Percentiles rank a stretch among this genome's conserved stretches.
These are phyloP conservation scores for Hirtodrosophila cameraria DNA, from an alignment of 2,888 invertebrate species.

Conservation along the genomic window DNA sequence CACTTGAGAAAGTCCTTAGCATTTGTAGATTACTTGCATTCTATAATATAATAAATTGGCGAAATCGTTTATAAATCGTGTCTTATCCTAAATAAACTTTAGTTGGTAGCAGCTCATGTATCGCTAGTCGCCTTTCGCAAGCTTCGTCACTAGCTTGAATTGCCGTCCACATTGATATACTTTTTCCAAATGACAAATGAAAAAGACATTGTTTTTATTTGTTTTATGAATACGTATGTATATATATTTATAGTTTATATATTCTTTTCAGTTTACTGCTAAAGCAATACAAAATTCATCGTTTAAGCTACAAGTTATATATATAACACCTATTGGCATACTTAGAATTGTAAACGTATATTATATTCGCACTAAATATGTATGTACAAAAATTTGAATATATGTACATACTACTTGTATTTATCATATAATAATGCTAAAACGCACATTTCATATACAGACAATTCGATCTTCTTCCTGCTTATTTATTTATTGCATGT, in stretches of 20 bases:
- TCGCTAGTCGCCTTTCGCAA: no score
- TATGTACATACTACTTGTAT: conserved; percentile 19
- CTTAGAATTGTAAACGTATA: conserved; percentile 25
- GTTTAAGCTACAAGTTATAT: conserved; percentile 50
- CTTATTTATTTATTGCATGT: conserved; percentile 25
- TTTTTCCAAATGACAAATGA: no score
- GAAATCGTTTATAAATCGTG: no score
- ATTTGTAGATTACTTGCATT: no score
- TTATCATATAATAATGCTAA: conserved; percentile 60
- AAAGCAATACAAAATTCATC: conserved; percentile 67
- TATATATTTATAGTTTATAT: conserved; percentile 42
- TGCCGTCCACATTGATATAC: no score
- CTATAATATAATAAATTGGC: no score
- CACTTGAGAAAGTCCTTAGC: no score
- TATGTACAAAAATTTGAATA: conserved; percentile 56
- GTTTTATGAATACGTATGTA: conserved; percentile 42
- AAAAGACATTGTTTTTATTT: neutral
- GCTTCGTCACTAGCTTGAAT: no score
- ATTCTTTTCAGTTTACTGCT: conserved; percentile 49
- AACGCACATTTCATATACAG: conserved; percentile 58
- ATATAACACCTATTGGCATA: conserved; percentile 52
- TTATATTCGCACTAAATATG: conserved; percentile 42
- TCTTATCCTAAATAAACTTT: no score
- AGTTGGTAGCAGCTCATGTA: no score
- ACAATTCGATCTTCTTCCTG: conserved; percentile 25